phyloP scores from a whole-genome alignment of 2,888 invertebrate genomes.

The Schrankia costaestrigalis region DNA sequence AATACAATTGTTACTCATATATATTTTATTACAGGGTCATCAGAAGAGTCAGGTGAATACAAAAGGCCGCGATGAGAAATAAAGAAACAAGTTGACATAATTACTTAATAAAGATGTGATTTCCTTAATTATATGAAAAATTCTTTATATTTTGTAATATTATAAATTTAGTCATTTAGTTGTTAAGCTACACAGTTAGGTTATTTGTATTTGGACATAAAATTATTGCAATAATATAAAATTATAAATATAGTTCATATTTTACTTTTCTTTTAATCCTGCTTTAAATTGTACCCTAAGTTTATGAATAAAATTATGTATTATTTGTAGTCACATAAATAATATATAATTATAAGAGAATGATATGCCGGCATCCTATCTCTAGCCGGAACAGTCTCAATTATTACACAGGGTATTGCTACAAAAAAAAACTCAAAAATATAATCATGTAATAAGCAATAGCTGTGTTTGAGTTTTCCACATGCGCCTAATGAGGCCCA shows the following conservation, averaged over 20 bases:
- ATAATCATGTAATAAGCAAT: too few species aligned
- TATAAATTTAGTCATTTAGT: conserved; percentile 72
- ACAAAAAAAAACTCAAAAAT: too few species aligned
- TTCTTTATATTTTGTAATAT: conserved; percentile 48
- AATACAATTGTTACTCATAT: background rate
- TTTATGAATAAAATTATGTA: too few species aligned
- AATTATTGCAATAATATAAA: conserved; percentile 49
- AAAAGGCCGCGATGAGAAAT: conserved; percentile 65
- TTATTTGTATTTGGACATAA: conserved; percentile 41
- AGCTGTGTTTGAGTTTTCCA: too few species aligned
- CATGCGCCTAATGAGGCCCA: too few species aligned
- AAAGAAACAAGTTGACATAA: conserved; percentile 34
- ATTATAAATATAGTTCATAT: conserved; percentile 29
- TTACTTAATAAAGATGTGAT: conserved; percentile 74
- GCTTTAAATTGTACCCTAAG: too few species aligned
- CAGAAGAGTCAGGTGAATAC: conserved; percentile 73
- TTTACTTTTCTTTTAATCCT: conserved; percentile 13
- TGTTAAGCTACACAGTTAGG: conserved; percentile 55
- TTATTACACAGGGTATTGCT: too few species aligned
- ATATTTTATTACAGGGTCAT: conserved; percentile 56
- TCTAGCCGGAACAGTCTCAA: too few species aligned
- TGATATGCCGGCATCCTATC: too few species aligned
- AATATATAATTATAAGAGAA: too few species aligned
- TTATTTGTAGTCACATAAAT: too few species aligned
- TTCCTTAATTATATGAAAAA: conserved; percentile 56